Evolutionary conservation across 2,888 invertebrate genomes (phyloP).

Genomic region (Diplazon laetatorius): DNA sequence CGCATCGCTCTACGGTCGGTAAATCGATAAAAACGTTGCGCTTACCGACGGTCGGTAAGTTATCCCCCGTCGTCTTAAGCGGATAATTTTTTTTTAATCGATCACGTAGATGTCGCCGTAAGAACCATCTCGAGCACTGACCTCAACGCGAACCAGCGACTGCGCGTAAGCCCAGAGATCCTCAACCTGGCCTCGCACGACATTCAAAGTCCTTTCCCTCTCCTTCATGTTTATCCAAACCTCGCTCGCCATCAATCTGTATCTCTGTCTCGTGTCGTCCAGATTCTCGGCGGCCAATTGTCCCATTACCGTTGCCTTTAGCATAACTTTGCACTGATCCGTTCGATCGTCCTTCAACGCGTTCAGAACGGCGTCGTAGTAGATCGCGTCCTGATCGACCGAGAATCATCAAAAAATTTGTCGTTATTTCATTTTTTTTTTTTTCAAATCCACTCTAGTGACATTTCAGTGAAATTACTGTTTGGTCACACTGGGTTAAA

Average conservation of each 20-base stretch:
- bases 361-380: slow-evolving; percentile 86
- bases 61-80: background rate
- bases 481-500: too few relatives aligned
- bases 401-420: slow-evolving; percentile 1
- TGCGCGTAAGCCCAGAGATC: slow-evolving; percentile 82
- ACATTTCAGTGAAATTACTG: too few relatives aligned
- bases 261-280: slow-evolving; percentile 86
- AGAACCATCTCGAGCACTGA: slow-evolving; percentile 67
- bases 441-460: background rate
- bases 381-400: slow-evolving; percentile 85
- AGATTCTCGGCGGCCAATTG: slow-evolving; percentile 87
- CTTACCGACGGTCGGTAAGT: too few relatives aligned
- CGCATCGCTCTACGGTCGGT: slow-evolving; percentile 67
- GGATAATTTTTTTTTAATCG: background rate
- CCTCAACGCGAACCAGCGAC: slow-evolving; percentile 82
- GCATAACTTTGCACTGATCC: slow-evolving; percentile 86
- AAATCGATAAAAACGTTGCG: background rate
- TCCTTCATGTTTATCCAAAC: slow-evolving; percentile 87
- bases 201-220: slow-evolving; percentile 84
- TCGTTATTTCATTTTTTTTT: background rate
- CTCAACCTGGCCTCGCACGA: slow-evolving; percentile 82
- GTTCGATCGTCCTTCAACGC: slow-evolving; percentile 85
- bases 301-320: slow-evolving; percentile 87
- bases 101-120: slow-evolving; percentile 1
- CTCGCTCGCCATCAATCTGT: slow-evolving; percentile 84